Base-by-base conservation (phyloP, 2,888 invertebrate genomes). In the Brachypterus glaber region DNA sequence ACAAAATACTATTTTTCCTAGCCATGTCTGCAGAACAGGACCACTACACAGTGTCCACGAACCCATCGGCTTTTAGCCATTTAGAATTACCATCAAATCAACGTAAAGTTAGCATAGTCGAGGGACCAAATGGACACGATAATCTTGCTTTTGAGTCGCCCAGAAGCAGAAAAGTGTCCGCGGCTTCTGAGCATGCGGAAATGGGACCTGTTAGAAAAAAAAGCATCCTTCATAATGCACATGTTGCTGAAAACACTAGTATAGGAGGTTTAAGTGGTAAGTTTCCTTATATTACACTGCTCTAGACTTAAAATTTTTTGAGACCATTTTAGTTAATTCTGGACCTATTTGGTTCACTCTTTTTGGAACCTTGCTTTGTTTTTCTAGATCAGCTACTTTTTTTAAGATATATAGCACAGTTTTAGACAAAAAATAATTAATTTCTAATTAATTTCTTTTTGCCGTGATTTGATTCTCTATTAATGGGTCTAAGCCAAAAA, bases 171-270 rank as follows among this genome's bases (percentile, higher is more conserved):
- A 63, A 65, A 53, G 55, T 61, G 26, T 62, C 63, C 17, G 41
- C 60, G 1, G 46, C 51, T 2, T 60, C 62, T 2, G 61, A 72
- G 53, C 71, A 73, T 49, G 59, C 70, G 33, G 77, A 77, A 59
- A 73, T 78, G 47, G 82, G 81, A 40, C 81, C 82, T 12, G 76
- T 77, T 40, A 70, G 82, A 51, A 76, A 79, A 47, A 81, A 81
- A 59, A 81, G 82, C 59, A 81, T 81, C 55, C 67, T 82, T 36
- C 75, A 81, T 57, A 77, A 78, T 30, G 36, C 45, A 14, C 9
- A 16, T 5, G 13, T 13, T 4, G 39, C 38, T 4, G 40, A 39
- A 7, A 53, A 54, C 32, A 51, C 43, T 35, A 24, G 31, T 12
- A 15, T 45, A 3, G 33, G 42, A 11, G 47, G 47, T 31, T 35